These are phyloP conservation scores for Acronicta psi DNA, from an alignment of 2,888 invertebrate species.

Conservation along the genomic window DNA sequence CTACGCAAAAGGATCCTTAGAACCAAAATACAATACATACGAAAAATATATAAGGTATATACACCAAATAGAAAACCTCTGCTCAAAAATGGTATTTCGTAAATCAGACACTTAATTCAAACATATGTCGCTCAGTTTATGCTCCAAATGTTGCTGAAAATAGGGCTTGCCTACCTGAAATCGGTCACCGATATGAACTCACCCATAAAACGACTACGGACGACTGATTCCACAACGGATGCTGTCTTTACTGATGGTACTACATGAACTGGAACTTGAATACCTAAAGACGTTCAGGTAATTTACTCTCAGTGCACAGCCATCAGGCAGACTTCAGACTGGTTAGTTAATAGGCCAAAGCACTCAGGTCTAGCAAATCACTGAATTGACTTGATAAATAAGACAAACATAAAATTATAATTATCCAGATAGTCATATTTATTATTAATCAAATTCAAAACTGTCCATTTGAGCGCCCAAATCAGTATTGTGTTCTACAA, in stretches of 20 bases:
- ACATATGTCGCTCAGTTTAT: conserved; percentile 32
- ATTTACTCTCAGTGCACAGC: conserved; percentile 55
- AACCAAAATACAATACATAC: no score
- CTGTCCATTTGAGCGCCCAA: no score
- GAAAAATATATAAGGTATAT: no score
- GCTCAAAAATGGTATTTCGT: conserved; percentile 14
- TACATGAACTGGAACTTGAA: conserved; percentile 64
- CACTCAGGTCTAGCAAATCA: conserved; percentile 70
- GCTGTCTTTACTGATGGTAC: conserved; percentile 62
- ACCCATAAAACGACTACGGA: conserved; percentile 74
- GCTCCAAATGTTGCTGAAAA: conserved; percentile 57
- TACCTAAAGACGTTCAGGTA: conserved; percentile 65
- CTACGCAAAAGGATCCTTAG: no score
- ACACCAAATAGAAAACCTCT: background rate
- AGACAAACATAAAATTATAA: conserved; percentile 13
- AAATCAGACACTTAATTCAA: no score
- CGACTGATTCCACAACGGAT: conserved; percentile 68
- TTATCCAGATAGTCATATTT: conserved; percentile 12
- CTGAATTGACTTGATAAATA: conserved; percentile 29
- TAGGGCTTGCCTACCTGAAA: conserved; percentile 53
- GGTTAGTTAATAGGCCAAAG: conserved; percentile 78
- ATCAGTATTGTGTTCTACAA: no score
- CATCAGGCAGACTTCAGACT: conserved; percentile 68
- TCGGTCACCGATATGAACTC: conserved; percentile 66
- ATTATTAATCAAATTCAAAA: no score